phyloP scores from a whole-genome alignment of 2,797 vertebrate genomes.

The Anomalospiza imberbis region DNA sequence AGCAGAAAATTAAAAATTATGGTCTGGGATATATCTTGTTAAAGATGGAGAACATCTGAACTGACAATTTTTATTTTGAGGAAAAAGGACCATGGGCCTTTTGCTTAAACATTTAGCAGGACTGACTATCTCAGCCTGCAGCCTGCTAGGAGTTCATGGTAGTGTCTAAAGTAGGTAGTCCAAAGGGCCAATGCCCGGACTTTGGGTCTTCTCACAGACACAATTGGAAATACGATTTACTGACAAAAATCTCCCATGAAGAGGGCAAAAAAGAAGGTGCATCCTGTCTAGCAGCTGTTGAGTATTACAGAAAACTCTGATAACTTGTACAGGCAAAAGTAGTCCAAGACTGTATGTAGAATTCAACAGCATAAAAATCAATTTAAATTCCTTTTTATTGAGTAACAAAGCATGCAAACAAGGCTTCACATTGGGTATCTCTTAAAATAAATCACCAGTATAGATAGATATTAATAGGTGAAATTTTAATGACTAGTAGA shows the following conservation, averaged over 20 bases:
- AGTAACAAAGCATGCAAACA: background rate
- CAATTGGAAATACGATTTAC: accelerated
- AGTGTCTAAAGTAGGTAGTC: background rate
- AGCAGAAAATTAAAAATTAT: background rate
- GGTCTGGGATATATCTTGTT: background rate
- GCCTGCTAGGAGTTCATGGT: background rate
- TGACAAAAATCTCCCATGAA: background rate
- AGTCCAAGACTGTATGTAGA: background rate
- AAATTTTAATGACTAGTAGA: background rate
- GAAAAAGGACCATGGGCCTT: background rate
- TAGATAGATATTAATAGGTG: background rate
- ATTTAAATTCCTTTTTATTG: background rate
- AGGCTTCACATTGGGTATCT: background rate
- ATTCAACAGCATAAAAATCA: background rate
- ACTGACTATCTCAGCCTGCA: background rate
- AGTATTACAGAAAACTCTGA: background rate
- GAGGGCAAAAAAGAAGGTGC: background rate
- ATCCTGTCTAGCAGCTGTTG: background rate
- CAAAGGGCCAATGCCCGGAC: background rate
- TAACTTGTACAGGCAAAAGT: background rate
- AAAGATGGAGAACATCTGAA: background rate
- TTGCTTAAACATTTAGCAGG: background rate
- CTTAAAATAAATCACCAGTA: background rate
- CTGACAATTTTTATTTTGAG: background rate
- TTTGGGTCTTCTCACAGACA: background rate